These are phyloP conservation scores for Arnoldichthys spilopterus DNA, from an alignment of 2,797 vertebrate species.

Conservation along the genomic window DNA sequence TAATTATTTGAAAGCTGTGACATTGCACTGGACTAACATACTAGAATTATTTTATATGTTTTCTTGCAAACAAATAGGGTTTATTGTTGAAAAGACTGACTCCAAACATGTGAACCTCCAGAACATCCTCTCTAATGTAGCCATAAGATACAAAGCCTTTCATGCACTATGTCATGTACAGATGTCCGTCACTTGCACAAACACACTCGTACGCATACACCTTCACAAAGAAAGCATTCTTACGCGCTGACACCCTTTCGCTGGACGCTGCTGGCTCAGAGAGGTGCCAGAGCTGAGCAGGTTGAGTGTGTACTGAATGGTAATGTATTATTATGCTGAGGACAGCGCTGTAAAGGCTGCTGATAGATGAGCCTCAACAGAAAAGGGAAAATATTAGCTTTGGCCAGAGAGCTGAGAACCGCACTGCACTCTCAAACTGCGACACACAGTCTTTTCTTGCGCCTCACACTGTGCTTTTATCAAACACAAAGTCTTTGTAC, in stretches of 20 bases:
- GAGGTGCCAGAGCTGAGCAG: constrained; percentile 6
- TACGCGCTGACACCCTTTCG: background rate
- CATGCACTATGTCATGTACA: background rate
- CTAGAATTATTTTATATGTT: background rate
- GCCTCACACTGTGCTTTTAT: constrained; percentile 59
- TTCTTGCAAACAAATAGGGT: background rate
- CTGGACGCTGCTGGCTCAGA: background rate
- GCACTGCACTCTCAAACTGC: constrained; percentile 15
- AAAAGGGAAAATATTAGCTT: constrained; percentile 49
- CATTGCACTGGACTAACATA: background rate
- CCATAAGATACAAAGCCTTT: too few species aligned
- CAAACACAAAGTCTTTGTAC: background rate
- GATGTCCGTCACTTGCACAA: background rate
- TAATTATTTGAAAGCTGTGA: background rate
- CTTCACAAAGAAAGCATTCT: constrained; percentile 18
- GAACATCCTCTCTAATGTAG: background rate
- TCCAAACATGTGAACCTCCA: background rate
- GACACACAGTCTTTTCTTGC: constrained; percentile 43
- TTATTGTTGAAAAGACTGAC: background rate
- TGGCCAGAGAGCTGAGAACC: constrained; percentile 37
- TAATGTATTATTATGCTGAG: constrained; percentile 24
- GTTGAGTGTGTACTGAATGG: constrained; percentile 20
- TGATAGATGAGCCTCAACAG: constrained; percentile 48
- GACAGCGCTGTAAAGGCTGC: constrained; percentile 16
- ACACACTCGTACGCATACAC: constrained; percentile 45